These are phyloP conservation scores for Drosophila baimaii DNA, from an alignment of 1,140 invertebrate genomes.

Conservation along the genomic window DNA sequence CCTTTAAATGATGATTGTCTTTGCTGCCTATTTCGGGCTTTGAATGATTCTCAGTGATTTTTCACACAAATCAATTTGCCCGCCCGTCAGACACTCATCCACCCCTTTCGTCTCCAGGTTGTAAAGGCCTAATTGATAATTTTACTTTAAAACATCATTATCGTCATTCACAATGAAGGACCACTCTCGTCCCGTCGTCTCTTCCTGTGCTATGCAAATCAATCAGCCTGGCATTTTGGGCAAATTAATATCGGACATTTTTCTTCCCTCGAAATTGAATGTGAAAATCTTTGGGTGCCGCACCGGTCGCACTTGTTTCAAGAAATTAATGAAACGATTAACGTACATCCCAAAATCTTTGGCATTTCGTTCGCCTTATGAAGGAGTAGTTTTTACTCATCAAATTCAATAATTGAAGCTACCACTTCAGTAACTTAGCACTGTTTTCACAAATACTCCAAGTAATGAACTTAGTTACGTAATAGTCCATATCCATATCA, in stretches of 20 bases:
- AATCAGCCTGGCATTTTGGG: constrained; percentile 72
- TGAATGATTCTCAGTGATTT: constrained; percentile 73
- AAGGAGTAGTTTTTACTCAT: constrained; percentile 46
- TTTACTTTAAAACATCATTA: constrained; percentile 32
- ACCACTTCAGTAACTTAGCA: not conserved
- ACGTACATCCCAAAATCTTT: constrained; percentile 37
- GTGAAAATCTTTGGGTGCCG: constrained; percentile 50
- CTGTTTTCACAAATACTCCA: constrained; percentile 16
- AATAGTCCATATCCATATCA: constrained; percentile 60
- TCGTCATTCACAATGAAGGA: constrained; percentile 6
- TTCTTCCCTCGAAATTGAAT: constrained; percentile 52
- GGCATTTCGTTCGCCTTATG: constrained; percentile 34
- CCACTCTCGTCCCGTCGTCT: constrained; percentile 1
- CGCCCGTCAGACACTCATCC: not conserved
- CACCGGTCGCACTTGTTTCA: constrained; percentile 31
- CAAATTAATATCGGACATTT: constrained; percentile 76
- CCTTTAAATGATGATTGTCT: constrained; percentile 47
- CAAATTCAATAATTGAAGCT: constrained; percentile 27
- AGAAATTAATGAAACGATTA: constrained; percentile 76
- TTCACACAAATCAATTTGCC: constrained; percentile 63
- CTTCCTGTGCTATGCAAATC: constrained; percentile 42
- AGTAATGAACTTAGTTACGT: constrained; percentile 52
- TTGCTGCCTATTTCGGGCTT: constrained; percentile 30
- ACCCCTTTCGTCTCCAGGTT: not conserved
- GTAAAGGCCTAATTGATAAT: constrained; percentile 67